A percentile compares a stretch with the other conserved stretches of the same genome.
phyloP scores from a whole-genome alignment of 92 coral and sea anemone species.

The Heliopora coerulea region DNA sequence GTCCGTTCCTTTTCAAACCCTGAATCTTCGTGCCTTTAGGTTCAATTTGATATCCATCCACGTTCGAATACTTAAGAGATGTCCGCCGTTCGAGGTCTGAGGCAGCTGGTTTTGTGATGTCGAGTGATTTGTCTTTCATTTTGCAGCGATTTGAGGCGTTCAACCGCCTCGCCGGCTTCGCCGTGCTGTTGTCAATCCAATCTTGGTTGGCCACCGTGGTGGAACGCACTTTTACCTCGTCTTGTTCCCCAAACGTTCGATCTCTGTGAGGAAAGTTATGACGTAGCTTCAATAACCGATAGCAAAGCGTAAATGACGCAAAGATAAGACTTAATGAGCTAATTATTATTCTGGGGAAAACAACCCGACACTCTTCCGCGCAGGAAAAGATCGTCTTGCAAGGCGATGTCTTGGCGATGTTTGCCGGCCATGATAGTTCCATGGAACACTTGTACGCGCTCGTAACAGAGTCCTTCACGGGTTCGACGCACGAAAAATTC shows the following conservation, averaged over 20 bases:
- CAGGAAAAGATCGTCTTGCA: slow-evolving; percentile 10
- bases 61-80: not conserved
- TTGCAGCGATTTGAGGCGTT: not conserved
- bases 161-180: not conserved
- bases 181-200: not conserved
- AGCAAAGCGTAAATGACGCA: slow-evolving; percentile 15
- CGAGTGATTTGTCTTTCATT: not conserved
- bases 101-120: no score
- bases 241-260: not conserved
- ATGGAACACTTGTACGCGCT: not conserved
- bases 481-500: slow-evolving; percentile 23
- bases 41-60: not conserved
- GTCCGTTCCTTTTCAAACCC: not conserved
- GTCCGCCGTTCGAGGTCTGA: not conserved
- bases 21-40: not conserved
- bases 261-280: slow-evolving; percentile 10
- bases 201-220: not conserved
- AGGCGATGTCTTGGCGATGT: not conserved
- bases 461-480: not conserved
- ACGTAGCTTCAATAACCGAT: slow-evolving; percentile 18
- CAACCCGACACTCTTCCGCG: not conserved
- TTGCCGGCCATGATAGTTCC: not conserved
- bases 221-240: not conserved
- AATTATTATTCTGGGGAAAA: slow-evolving; percentile 15
- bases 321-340: slow-evolving; percentile 35